Evolutionary conservation across 2,888 invertebrate genomes (phyloP), one percentile per base, ranked within the genome.

Genomic region (Synergus japonicus): DNA sequence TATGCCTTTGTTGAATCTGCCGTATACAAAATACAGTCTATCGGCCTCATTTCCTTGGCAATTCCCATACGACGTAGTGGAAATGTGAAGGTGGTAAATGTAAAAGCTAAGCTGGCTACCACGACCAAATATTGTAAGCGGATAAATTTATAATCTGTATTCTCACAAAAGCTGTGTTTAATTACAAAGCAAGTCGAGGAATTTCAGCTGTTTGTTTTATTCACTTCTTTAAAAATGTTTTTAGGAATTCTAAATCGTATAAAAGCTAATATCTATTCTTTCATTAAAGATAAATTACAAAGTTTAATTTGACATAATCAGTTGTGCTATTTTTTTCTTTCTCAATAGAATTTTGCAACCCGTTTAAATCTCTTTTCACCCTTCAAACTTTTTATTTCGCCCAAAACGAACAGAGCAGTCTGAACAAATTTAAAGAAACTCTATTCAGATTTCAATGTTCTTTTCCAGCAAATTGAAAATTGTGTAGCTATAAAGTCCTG

Each of bases 1-100:
- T 73, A 73, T 73, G 49, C 73, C 73, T 73, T 73, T 73, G 73
- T 73, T 73, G 73, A 73, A 73, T 73, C 54, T 73, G 73, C 73
- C 49, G 73, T 73, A 73, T 73, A 73, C 73, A 73, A 73, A 73
- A 54, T 73, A 73, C 37, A 41, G 41, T 29, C 49, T 73, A 73
- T 73, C 54, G 73, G 73, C 46, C 73, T 73, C 73, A 54, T 73
- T 73, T 73, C 73, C 54, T 54, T 73, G 54, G 15, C 37, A 73
- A 49, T 54, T 73, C 73, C 37, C 37, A 73, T 37, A 73, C 73
- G 37, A 54, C 49, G 41, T 49, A 37, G 54, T n/a, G 54, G 37
- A 73, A 73, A 73, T 22, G 22, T 60, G 60, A 60, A 12, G 60
- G 60, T 60, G 18, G 12, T 60, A 60, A 22, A 60, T 54, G 54